These are phyloP conservation scores for Phortica variegata DNA, from an alignment of 1,140 invertebrate genomes.

Conservation along the genomic window DNA sequence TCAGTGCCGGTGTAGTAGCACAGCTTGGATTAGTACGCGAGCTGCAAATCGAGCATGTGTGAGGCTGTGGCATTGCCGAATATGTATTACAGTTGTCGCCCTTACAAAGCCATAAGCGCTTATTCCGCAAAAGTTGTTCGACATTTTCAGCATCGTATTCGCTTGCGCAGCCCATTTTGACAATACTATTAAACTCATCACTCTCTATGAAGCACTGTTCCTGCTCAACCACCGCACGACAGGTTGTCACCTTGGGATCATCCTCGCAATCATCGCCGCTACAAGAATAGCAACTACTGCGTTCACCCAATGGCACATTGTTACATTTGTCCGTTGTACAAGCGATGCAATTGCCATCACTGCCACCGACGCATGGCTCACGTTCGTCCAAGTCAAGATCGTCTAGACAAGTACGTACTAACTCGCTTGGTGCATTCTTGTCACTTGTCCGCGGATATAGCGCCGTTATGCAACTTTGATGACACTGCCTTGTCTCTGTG, in stretches of 20 bases:
- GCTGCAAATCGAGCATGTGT: conserved; percentile 34
- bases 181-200: conserved; percentile 19
- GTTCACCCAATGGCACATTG: conserved; percentile 27
- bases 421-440: conserved; percentile 22
- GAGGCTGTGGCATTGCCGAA: conserved; percentile 18
- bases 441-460: conserved; percentile 37
- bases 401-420: conserved; percentile 38
- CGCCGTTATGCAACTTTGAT: conserved; percentile 42
- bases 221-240: conserved; percentile 28
- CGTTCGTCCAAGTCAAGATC: conserved; percentile 41
- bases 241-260: conserved; percentile 24
- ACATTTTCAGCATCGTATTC: conserved; percentile 41
- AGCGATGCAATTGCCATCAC: conserved; percentile 26
- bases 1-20: conserved; percentile 18
- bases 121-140: conserved; percentile 12
- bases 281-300: conserved; percentile 37
- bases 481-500: conserved; percentile 22
- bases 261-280: conserved; percentile 27
- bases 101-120: conserved; percentile 39
- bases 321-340: conserved; percentile 31
- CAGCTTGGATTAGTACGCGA: conserved; percentile 35
- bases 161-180: conserved; percentile 37
- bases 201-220: conserved; percentile 43
- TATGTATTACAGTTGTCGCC: conserved; percentile 42
- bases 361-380: conserved; percentile 21